A percentile compares a stretch with the other conserved stretches of the same genome.
Evolutionary conservation across 2,888 invertebrate genomes (phyloP).

Genomic region (Antheraea yamamai): DNA sequence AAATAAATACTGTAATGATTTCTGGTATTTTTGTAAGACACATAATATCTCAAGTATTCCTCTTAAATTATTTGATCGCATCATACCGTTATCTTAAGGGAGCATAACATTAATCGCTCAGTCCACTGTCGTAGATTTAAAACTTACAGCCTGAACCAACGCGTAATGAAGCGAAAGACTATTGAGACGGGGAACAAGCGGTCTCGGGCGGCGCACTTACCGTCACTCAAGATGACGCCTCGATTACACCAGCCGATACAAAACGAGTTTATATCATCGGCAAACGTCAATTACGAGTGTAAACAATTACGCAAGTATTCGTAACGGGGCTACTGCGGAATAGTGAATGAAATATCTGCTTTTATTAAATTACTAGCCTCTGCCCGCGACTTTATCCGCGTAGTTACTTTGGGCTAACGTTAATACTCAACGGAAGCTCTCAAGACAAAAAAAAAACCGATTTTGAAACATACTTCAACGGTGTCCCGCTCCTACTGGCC

Average conservation of each 20-base stretch:
- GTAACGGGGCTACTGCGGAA: slow-evolving; percentile 22
- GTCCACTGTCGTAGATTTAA: slow-evolving; percentile 19
- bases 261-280: slow-evolving; percentile 51
- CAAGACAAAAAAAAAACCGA: no score
- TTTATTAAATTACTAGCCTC: neutral
- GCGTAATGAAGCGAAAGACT: slow-evolving; percentile 43
- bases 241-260: slow-evolving; percentile 45
- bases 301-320: slow-evolving; percentile 47
- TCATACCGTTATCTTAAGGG: neutral
- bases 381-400: no score
- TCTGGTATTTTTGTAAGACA: no score
- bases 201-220: slow-evolving; percentile 40
- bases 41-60: neutral
- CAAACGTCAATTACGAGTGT: slow-evolving; percentile 55
- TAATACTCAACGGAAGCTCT: no score
- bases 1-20: no score
- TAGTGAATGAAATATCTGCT: slow-evolving; percentile 37
- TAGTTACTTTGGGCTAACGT: no score
- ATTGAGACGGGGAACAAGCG: slow-evolving; percentile 41
- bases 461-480: no score
- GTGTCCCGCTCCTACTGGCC: no score
- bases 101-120: slow-evolving; percentile 20
- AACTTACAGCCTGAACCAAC: slow-evolving; percentile 34
- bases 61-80: neutral
- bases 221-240: slow-evolving; percentile 52